phyloP scores from a whole-genome alignment of 2,113 vertebrate genomes.

The Podarcis muralis region DNA sequence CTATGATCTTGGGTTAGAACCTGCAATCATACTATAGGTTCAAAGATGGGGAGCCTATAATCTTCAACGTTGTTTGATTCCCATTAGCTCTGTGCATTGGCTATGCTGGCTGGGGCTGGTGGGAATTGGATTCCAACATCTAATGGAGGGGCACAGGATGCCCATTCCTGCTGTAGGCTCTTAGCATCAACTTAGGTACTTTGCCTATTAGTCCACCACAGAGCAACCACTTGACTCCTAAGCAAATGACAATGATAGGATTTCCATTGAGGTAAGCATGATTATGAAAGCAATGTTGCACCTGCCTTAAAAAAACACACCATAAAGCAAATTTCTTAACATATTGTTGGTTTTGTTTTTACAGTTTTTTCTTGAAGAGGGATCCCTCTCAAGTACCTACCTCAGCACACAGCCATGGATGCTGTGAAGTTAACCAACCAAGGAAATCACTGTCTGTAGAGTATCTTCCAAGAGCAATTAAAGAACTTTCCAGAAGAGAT shows the following conservation, averaged over 20 bases:
- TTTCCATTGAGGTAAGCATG: neutral
- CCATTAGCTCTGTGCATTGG: no score
- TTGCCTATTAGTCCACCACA: neutral
- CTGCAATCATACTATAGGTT: neutral
- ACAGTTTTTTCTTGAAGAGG: conserved; percentile 80
- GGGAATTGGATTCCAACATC: no score
- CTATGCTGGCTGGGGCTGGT: no score
- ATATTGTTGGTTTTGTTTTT: conserved; percentile 44
- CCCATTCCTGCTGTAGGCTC: neutral
- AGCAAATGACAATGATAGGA: neutral
- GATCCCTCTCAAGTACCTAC: conserved; percentile 74
- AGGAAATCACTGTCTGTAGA: conserved; percentile 77
- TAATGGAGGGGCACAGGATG: no score
- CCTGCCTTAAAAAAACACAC: neutral
- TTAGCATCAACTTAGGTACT: neutral
- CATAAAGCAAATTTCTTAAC: conserved; percentile 28
- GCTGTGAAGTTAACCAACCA: conserved; percentile 48
- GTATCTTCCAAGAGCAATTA: conserved; percentile 61
- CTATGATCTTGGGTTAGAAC: neutral
- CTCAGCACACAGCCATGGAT: conserved; percentile 58
- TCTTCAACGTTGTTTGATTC: no score
- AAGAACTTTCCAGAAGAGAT: conserved; percentile 31
- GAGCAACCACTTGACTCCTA: neutral
- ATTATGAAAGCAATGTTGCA: neutral
- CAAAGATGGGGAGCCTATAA: no score